Evolutionary conservation across 2,888 invertebrate species (phyloP), one percentile per base, ranked within the genome.

Genomic region (Cheilosia variabilis): DNA sequence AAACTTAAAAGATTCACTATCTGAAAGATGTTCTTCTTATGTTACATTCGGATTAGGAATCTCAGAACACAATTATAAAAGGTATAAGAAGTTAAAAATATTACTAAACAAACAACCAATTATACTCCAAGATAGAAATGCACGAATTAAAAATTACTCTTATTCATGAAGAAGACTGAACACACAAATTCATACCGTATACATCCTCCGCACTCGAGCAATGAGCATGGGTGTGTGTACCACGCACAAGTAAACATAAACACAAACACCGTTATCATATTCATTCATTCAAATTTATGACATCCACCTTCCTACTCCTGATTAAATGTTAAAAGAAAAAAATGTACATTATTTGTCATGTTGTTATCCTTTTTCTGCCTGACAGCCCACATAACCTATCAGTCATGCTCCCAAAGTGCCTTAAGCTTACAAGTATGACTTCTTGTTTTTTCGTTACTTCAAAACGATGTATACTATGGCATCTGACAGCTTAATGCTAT

Each of bases 401-500:
- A 37, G 31, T 63, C 73, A 34, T 57, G 15, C 24, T 13, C 4
- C 24, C 17, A 6, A 58, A 65, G 57, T 55, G 50, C 34, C 53
- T 62, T 4, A 7, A 31, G 24, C 52, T 24, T 52, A 22, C 15
- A 27, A 6, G 24, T n/a, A 10, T 50, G 50, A 24, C 24, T 52
- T 24, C 6, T 24, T 31, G 6, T 31, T 17, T 24, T 19, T 53
- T 43, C 19, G 37, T 27, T 10, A 9, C 58, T 76, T 63, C 45
- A 52, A 63, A 79, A 63, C 60, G 82, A 83, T 73, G 82, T 78
- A 73, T 73, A 78, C 72, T 79, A 58, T 78, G 83, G 45, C 83
- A 65, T 79, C 62, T 75, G 81, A 80, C 80, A 75, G 80, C 68
- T 65, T 80, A 71, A 80, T 80, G 65, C 66, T 71, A 86, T 86